A percentile compares a stretch with the other conserved stretches of the same genome.
Evolutionary conservation across 2,113 vertebrate genomes (phyloP).

Genomic region (Alces alces): DNA sequence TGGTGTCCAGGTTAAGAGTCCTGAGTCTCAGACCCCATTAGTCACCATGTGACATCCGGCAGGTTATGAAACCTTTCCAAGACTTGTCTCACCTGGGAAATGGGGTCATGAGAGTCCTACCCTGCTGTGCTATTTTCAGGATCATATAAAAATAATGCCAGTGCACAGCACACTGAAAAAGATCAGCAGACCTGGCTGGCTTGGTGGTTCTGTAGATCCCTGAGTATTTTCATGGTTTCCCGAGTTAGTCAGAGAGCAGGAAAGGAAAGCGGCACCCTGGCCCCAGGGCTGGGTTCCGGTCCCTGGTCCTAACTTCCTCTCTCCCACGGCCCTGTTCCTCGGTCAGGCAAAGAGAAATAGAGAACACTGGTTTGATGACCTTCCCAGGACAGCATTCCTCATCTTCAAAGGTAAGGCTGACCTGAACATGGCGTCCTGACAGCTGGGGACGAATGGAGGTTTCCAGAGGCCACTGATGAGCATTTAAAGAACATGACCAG

Average conservation of each 20-base stretch:
- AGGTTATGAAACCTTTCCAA: neutral
- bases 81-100: neutral
- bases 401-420: conserved; percentile 92
- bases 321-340: neutral
- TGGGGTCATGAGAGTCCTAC: rapidly evolving
- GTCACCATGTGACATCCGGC: neutral
- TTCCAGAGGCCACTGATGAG: neutral
- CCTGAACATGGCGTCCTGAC: rapidly evolving
- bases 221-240: neutral
- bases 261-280: neutral
- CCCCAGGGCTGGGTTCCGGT: neutral
- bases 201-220: no score
- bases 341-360: conserved; percentile 88
- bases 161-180: rapidly evolving
- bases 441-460: neutral
- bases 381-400: conserved; percentile 93
- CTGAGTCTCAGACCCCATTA: neutral
- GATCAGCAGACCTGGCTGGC: neutral
- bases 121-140: neutral
- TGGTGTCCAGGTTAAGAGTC: neutral
- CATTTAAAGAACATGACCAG: neutral
- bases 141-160: rapidly evolving
- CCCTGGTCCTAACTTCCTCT: neutral
- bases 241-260: neutral
- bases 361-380: conserved; percentile 97